Evolutionary conservation across 2,888 invertebrate species (phyloP), one percentile per base, ranked within the genome.

Genomic region (Tuberolachnus salignus): DNA sequence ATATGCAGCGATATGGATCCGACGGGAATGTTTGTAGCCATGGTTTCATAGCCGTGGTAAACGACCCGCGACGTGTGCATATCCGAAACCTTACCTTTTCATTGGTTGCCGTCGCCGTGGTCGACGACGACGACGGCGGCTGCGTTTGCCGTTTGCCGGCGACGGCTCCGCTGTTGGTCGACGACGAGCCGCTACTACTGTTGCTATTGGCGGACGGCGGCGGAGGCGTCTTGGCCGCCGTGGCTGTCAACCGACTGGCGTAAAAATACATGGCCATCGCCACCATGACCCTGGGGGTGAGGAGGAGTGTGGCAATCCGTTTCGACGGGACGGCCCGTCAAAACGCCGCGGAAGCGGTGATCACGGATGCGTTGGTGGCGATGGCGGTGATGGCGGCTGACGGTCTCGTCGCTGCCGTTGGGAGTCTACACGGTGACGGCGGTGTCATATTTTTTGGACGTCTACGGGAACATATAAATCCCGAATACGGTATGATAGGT

Each of bases 261-360:
- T 90, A 90, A 85, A 89, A 90, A 88, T 90, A 90, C 90, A 90
- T 90, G 87, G 90, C 90, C 84, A 84, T 84, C 63, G 71, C 71
- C 80, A 70, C 78, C 78, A 78, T 78, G 78, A 78, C 78, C 69
- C 59, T 8, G 46, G 46, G n/a, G 42, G 71, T 49, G 53, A 2
- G 75, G 51, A 67, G 19, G 63, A 51, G 23, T 14, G 67, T 23
- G 71, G 81, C 23, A 13, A 51, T 67, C 53, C 34, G 57, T 42
- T 23, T 71, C 16, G 19, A 42, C 8, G n/a, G 42, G 16, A 49
- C 49, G 69, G 55, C 1, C 21, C 19, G 34, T 9, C 19, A 34
- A 34, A 34, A 34, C 34, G 6, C 34, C 19, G 44, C 19, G 44
- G 1, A 9, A 10, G 63, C 11, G 13, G 44, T 51, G 16, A 13